Conservation (phyloP, 2,113 vertebrate genomes). For the Leptosomus discolor region DNA sequence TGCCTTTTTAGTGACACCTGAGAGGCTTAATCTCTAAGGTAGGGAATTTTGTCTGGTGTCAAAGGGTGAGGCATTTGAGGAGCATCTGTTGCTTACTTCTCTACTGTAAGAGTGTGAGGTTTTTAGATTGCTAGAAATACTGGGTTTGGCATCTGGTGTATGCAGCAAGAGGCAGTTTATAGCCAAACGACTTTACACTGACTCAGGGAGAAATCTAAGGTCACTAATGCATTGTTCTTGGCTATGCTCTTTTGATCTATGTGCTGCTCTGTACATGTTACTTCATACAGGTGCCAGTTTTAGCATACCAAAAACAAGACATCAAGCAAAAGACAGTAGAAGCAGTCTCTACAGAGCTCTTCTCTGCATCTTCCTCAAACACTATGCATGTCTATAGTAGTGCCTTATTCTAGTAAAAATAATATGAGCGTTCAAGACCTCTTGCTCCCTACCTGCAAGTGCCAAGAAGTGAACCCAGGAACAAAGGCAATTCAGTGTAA, state of each 20-base stretch:
- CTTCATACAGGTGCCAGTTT: neutral
- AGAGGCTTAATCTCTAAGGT: neutral
- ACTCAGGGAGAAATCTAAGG: neutral
- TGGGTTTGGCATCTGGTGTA: neutral
- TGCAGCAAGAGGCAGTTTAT: neutral
- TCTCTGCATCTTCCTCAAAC: neutral
- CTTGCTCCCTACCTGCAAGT: neutral
- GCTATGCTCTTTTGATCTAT: neutral
- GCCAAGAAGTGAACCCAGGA: neutral
- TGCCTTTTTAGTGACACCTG: neutral
- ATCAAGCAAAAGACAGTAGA: neutral
- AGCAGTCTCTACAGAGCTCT: neutral
- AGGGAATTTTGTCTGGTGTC: neutral
- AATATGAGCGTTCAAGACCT: neutral
- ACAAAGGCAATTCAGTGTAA: neutral
- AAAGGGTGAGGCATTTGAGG: neutral
- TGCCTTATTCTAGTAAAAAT: neutral
- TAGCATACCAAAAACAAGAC: neutral
- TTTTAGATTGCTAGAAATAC: neutral
- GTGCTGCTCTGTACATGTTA: neutral
- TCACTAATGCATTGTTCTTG: neutral
- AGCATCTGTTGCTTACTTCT: neutral
- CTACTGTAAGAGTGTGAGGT: neutral
- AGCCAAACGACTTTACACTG: neutral
- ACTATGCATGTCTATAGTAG: neutral